These are phyloP conservation scores for Brachionus paranguensis DNA, from an alignment of 1,140 invertebrate genomes.

Conservation along the genomic window DNA sequence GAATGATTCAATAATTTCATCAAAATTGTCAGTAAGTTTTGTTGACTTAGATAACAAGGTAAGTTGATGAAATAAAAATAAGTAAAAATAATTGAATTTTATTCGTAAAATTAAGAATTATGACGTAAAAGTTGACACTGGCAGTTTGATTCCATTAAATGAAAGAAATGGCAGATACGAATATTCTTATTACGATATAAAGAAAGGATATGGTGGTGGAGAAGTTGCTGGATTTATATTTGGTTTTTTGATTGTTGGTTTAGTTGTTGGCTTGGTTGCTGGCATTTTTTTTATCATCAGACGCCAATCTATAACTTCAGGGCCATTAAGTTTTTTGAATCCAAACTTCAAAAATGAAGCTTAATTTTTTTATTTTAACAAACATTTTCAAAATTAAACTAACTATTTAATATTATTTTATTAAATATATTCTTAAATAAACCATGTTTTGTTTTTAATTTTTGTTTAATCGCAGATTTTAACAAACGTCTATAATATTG, in stretches of 20 bases:
- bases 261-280: neutral
- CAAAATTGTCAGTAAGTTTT: neutral
- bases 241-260: constrained; percentile 19
- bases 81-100: neutral
- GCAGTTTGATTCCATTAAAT: neutral
- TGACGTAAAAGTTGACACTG: neutral
- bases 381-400: neutral
- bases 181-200: constrained; percentile 7
- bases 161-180: constrained; percentile 4
- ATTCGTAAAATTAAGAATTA: neutral
- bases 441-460: too few relatives aligned
- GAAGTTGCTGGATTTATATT: neutral
- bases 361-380: neutral
- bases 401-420: too few relatives aligned
- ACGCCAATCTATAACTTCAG: neutral
- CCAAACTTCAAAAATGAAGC: constrained; percentile 8
- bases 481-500: too few relatives aligned
- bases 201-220: neutral
- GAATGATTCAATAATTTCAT: neutral
- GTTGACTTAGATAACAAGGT: neutral
- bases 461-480: too few relatives aligned
- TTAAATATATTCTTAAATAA: too few relatives aligned
- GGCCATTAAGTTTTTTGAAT: constrained; percentile 33
- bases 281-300: constrained; percentile 4
- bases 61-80: neutral